phyloP scores from a whole-genome alignment of 2,797 vertebrate species.

The Neostethus bicornis region DNA sequence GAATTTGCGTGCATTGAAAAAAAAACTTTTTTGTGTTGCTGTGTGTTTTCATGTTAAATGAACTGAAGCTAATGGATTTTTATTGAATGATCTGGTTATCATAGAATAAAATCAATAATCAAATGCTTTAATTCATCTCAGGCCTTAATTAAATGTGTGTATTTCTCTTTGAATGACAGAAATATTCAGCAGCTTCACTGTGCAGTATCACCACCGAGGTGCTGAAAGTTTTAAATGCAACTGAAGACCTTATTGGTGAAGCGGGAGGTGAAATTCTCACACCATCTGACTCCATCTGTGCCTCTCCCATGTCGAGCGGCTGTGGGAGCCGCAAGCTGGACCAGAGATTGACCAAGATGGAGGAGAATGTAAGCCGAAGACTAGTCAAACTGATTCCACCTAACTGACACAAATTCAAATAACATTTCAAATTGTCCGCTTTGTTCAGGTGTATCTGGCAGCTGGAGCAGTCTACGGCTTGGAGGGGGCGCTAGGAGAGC shows the following conservation, averaged over 20 bases:
- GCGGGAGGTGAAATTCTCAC: constrained; percentile 80
- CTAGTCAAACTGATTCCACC: background rate
- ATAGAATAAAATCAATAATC: too few species aligned
- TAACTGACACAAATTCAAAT: background rate
- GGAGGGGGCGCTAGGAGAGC: constrained; percentile 88
- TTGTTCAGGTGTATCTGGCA: constrained; percentile 90
- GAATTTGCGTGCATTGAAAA: constrained; percentile 9
- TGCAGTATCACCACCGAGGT: constrained; percentile 99
- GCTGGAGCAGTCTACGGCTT: constrained; percentile 93
- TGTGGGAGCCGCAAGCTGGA: constrained; percentile 85
- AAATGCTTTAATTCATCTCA: background rate
- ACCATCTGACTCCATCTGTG: constrained; percentile 70
- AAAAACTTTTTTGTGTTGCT: background rate
- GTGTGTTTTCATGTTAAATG: constrained; percentile 1
- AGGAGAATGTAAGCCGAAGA: constrained; percentile 89
- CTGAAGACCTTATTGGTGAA: constrained; percentile 94
- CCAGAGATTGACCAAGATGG: constrained; percentile 92
- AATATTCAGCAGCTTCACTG: constrained; percentile 95
- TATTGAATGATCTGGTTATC: background rate
- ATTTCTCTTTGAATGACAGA: constrained; percentile 77
- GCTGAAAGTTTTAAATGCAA: constrained; percentile 95
- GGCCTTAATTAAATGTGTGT: background rate
- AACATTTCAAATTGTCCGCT: background rate
- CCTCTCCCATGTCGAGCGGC: constrained; percentile 79
- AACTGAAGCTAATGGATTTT: constrained; percentile 6